phyloP scores from a whole-genome alignment of 2,797 vertebrate species.

The Thaleichthys pacificus region DNA sequence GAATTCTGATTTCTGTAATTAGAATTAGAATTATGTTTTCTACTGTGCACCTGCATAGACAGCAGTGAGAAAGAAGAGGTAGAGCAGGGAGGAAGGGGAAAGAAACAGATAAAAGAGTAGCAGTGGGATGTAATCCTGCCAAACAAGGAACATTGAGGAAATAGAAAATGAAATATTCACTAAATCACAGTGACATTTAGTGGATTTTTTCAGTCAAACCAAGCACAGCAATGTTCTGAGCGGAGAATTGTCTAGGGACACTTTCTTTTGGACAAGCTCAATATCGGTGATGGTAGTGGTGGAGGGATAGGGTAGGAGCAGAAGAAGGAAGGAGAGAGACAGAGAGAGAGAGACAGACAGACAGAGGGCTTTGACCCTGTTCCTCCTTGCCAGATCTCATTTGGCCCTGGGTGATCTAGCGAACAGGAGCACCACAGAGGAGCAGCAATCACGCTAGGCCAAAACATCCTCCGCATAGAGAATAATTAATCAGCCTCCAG shows the following conservation, averaged over 20 bases:
- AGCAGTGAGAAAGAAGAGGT: constrained; percentile 19
- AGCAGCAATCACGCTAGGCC: constrained; percentile 59
- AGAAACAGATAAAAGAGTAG: background rate
- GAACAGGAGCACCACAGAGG: constrained; percentile 59
- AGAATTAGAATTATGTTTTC: constrained; percentile 38
- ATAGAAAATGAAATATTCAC: constrained; percentile 61
- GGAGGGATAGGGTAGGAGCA: background rate
- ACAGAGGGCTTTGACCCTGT: constrained; percentile 60
- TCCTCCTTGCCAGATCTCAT: constrained; percentile 32
- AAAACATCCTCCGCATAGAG: constrained; percentile 62
- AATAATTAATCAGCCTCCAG: constrained; percentile 72
- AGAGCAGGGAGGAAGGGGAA: constrained; percentile 9
- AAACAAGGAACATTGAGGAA: constrained; percentile 52
- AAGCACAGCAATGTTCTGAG: constrained; percentile 38
- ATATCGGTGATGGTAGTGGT: constrained; percentile 30
- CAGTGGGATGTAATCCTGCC: constrained; percentile 25
- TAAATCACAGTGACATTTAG: constrained; percentile 65
- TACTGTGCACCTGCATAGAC: constrained; percentile 23
- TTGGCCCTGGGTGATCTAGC: constrained; percentile 57
- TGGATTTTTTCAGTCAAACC: constrained; percentile 48
- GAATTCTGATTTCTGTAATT: constrained; percentile 21
- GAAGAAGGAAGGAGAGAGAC: background rate
- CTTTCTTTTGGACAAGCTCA: constrained; percentile 42
- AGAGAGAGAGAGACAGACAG: constrained; percentile 6
- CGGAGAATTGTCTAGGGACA: constrained; percentile 40